These are phyloP conservation scores for Tridacna gigas DNA, from an alignment of 2,888 invertebrate genomes.

Conservation along the genomic window DNA sequence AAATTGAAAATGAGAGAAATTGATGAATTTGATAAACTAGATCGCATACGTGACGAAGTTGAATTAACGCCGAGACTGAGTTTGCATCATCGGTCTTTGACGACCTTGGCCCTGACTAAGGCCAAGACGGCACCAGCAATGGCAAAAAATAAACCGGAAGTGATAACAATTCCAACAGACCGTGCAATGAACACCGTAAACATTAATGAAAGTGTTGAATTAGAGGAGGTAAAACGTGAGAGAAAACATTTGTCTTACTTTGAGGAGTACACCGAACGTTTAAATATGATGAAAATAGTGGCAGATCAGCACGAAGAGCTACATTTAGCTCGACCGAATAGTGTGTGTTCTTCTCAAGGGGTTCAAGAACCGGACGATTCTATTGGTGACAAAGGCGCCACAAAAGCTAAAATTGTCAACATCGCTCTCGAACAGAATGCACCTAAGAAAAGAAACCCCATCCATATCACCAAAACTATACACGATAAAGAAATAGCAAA, in stretches of 20 bases:
- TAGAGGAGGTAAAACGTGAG: slow-evolving; percentile 24
- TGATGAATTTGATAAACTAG: slow-evolving; percentile 42
- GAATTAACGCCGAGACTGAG: slow-evolving; percentile 33
- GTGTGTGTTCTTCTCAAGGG: slow-evolving; percentile 9
- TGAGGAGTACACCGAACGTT: slow-evolving; percentile 46
- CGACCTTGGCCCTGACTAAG: slow-evolving; percentile 43
- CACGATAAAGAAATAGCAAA: not conserved
- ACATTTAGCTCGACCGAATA: slow-evolving; percentile 18
- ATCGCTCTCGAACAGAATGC: slow-evolving; percentile 36
- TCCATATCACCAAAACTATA: not conserved
- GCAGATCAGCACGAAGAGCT: slow-evolving; percentile 5
- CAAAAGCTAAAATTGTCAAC: slow-evolving; percentile 53
- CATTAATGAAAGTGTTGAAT: slow-evolving; percentile 53
- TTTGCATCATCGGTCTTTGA: slow-evolving; percentile 46
- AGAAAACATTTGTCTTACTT: slow-evolving; percentile 22
- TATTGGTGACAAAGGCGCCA: slow-evolving; percentile 27
- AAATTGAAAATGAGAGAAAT: slow-evolving; percentile 57
- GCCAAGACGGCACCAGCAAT: slow-evolving; percentile 1
- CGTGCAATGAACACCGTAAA: slow-evolving; percentile 50
- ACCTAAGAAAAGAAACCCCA: slow-evolving; percentile 28
- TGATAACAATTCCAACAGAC: slow-evolving; percentile 33
- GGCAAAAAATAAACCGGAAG: slow-evolving; percentile 27
- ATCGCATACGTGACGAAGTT: slow-evolving; percentile 37
- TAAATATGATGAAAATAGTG: slow-evolving; percentile 29
- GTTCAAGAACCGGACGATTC: not conserved